A percentile compares a stretch with the other conserved stretches of the same genome.
Conservation (phyloP, 2,113 vertebrate genomes). For the Burhinus bistriatus region DNA sequence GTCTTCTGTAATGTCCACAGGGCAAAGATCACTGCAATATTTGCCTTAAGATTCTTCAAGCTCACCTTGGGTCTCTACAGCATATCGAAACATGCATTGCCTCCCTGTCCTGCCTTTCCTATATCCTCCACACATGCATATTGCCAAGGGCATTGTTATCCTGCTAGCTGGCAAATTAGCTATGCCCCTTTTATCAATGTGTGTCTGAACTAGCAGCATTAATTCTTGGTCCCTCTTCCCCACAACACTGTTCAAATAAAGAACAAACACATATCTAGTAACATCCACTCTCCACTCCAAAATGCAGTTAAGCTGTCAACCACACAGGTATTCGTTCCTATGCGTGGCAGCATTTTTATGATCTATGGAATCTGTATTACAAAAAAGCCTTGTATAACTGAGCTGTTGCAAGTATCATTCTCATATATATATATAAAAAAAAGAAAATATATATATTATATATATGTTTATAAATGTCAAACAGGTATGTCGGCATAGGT, state of each 20-base stretch:
- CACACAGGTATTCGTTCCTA: neutral
- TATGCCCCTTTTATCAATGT: neutral
- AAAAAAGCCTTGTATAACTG: neutral
- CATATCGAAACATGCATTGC: neutral
- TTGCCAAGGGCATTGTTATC: neutral
- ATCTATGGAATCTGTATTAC: neutral
- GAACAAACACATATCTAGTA: neutral
- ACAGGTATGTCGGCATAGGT: neutral
- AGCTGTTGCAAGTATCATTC: neutral
- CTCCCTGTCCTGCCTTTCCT: neutral
- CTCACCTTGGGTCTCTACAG: neutral
- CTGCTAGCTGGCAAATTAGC: neutral
- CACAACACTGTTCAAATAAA: neutral
- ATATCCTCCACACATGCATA: neutral
- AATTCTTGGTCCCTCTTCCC: neutral
- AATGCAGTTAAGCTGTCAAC: neutral
- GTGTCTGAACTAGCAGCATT: neutral
- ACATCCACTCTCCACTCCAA: neutral
- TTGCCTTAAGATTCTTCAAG: neutral
- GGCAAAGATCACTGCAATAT: neutral
- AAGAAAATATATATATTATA: neutral
- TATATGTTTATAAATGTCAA: neutral
- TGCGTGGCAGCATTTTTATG: neutral
- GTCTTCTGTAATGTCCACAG: neutral
- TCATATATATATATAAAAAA: neutral